These are phyloP conservation scores for Luehdorfia chinensis DNA, from an alignment of 1,140 invertebrate species.

Conservation along the genomic window DNA sequence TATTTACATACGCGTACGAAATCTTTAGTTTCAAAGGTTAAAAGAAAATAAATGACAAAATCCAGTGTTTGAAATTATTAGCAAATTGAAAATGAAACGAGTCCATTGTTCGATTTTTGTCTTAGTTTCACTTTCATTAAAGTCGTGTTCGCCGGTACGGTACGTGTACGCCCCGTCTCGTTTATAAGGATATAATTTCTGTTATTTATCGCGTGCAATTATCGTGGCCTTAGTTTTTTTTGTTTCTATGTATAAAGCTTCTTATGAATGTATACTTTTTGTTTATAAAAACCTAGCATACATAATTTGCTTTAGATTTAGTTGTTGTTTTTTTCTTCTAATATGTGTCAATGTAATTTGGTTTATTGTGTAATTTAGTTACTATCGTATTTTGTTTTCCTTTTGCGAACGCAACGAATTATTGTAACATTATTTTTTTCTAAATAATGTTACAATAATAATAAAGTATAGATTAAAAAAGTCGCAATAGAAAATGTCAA, in stretches of 20 bases:
- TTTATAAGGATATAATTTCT: neutral
- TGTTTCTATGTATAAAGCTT: slow-evolving; percentile 19
- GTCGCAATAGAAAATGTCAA: slow-evolving; percentile 2
- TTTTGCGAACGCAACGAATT: slow-evolving; percentile 17
- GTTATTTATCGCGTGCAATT: slow-evolving; percentile 28
- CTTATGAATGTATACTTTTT: slow-evolving; percentile 17
- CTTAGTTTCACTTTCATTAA: too few species aligned
- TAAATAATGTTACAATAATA: too few species aligned
- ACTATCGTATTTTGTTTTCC: too few species aligned
- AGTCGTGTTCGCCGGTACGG: too few species aligned
- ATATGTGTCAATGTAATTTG: neutral
- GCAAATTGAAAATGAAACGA: too few species aligned
- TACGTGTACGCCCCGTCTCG: neutral
- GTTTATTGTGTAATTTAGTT: neutral
- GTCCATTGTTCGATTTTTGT: too few species aligned
- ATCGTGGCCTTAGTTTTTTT: slow-evolving; percentile 17
- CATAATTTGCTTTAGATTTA: slow-evolving; percentile 12
- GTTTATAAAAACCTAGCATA: slow-evolving; percentile 4
- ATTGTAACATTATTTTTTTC: too few species aligned
- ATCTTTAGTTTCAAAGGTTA: too few species aligned
- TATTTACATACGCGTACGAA: too few species aligned
- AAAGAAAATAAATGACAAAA: too few species aligned
- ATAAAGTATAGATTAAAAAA: neutral
- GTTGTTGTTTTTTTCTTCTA: neutral
- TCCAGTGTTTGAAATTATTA: too few species aligned